Evolutionary conservation across 2,797 vertebrate species (phyloP).

Genomic region (Scolopax bukidnonensis): DNA sequence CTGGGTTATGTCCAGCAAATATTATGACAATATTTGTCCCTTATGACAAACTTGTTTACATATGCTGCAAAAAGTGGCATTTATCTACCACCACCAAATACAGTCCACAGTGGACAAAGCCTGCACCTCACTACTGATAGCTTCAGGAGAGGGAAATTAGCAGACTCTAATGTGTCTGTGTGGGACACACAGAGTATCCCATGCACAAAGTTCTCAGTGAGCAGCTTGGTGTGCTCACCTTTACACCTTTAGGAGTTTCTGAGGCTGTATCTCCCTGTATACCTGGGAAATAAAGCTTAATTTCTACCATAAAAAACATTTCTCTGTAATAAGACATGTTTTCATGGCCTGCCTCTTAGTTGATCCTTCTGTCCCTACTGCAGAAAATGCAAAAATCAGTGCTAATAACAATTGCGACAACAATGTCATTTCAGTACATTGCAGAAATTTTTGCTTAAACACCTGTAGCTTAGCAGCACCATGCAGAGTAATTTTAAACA

Average conservation of each 20-base stretch:
- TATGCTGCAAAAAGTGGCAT: background rate
- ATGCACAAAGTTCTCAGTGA: background rate
- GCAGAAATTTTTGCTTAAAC: background rate
- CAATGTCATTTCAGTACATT: background rate
- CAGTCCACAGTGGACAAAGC: background rate
- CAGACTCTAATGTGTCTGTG: background rate
- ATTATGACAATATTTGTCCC: background rate
- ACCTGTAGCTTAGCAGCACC: background rate
- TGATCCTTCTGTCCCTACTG: background rate
- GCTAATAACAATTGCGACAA: background rate
- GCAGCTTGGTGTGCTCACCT: background rate
- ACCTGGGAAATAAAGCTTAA: background rate
- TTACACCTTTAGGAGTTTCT: background rate
- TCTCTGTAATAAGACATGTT: accelerated
- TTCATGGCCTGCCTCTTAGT: background rate
- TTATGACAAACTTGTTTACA: background rate
- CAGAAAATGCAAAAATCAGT: background rate
- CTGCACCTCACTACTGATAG: background rate
- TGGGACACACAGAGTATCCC: background rate
- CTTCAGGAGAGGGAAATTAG: background rate
- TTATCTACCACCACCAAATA: background rate
- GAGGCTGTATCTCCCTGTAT: background rate
- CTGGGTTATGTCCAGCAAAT: background rate
- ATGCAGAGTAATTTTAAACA: background rate
- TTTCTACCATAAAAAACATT: background rate